Evolutionary conservation across 2,797 vertebrate genomes (phyloP), one percentile per base, ranked within the genome.

Genomic region (Mico argentatus): DNA sequence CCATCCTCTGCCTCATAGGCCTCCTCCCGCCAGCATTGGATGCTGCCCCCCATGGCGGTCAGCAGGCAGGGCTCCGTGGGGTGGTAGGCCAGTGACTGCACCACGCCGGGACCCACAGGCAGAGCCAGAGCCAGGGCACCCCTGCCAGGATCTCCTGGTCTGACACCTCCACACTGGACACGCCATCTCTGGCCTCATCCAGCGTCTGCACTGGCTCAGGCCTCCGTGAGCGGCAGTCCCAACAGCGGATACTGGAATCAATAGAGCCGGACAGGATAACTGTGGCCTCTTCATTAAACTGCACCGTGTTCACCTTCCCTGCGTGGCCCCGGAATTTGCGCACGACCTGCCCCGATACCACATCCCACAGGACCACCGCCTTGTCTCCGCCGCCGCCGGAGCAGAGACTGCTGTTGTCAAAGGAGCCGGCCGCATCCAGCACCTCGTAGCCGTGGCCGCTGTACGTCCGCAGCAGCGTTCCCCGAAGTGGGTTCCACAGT

Each of bases 361-460:
- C 99, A 5, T 99, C 99, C 99, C 99, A 99, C 24, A 99, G 98
- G 30, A 99, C 99, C 96, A 99, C 99, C 0, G 99, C 98, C 95
- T 99, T 99, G 95, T 99, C 99, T 0, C 99, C 99, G 79, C 99
- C 36, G 2, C 36, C 99, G 81, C 99, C 99, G 12, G 99, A 99
- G 97, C 99, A 99, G 83, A 99, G 96, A 82, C 98, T 99, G 96
- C 99, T 99, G 99, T 99, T 99, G 98, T 99, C 99, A 48, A 98
- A 99, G 39, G 99, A 99, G 3, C 99, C 95, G 3, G 99, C 99
- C 0, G 99, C 99, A 36, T 99, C 99, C 98, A 99, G 98, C 73
- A 99, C 99, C 98, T 99, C 99, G 77, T 99, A 99, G 50, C 99
- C 99, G 36, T 99, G 99, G 2, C 99, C 99, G 39, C 99, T 99